Evolutionary conservation across 1,140 invertebrate species (phyloP).

Genomic region (Nylanderia fulva): DNA sequence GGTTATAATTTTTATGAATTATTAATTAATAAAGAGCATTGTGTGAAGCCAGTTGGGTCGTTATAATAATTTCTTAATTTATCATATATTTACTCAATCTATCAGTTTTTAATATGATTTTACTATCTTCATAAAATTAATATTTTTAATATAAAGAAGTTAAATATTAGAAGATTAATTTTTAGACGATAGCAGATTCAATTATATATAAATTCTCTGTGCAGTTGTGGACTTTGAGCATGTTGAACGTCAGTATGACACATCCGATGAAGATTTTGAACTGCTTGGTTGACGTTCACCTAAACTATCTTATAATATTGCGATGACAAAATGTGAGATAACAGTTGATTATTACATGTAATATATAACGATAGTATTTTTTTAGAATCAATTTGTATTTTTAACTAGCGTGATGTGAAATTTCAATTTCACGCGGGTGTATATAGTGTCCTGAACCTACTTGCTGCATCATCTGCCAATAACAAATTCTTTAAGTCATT

Average conservation of each 20-base stretch:
- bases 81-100: too few species aligned
- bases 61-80: too few species aligned
- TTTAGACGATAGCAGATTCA: not conserved
- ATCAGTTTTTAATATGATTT: too few species aligned
- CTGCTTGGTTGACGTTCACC: slow-evolving; percentile 85
- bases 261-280: slow-evolving; percentile 88
- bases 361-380: slow-evolving; percentile 18
- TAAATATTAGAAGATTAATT: not conserved
- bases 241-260: slow-evolving; percentile 83
- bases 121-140: too few species aligned
- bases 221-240: slow-evolving; percentile 82
- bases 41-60: too few species aligned
- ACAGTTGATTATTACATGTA: slow-evolving; percentile 19
- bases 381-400: slow-evolving; percentile 48
- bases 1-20: too few species aligned
- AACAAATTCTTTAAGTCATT: too few species aligned
- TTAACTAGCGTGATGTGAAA: not conserved
- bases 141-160: too few species aligned
- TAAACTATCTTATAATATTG: slow-evolving; percentile 6
- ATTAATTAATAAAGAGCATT: too few species aligned
- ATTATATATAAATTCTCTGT: slow-evolving; percentile 56
- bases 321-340: slow-evolving; percentile 13
- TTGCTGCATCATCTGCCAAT: too few species aligned
- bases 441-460: too few species aligned
- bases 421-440: not conserved